Base-by-base conservation (phyloP, 2,888 invertebrate species). In the Agriopis aurantiaria region DNA sequence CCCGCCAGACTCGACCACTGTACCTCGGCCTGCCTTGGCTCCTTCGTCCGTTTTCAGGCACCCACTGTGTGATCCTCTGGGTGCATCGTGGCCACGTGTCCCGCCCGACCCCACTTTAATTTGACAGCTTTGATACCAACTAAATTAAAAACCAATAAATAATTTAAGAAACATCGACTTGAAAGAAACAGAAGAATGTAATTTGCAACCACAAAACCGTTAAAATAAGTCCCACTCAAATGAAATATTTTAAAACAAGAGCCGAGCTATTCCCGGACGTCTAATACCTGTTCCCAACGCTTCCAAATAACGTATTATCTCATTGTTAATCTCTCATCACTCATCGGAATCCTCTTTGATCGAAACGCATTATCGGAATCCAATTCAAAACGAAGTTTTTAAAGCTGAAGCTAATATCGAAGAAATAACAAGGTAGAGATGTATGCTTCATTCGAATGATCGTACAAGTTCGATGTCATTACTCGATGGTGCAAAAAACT, bases 261-360 rank as follows among this genome's bases (percentile, higher is more conserved):
- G 11, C 14, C 43, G 51, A 41, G 51, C 23, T 61, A 61, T 52
- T 43, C 43, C 51, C 12, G 23, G 23, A 33, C 33, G 33, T 3
- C 3, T 43, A 43, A 41, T 61, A 52, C n/a, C 43, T 17, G 12
- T 52, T 52, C 23, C 51, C 14, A 17, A 23, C 17, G 46, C 23
- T 8, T 41, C 7, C 14, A 9, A 61, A 60, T 49, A 40, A 40
- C 40, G 33, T 49, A 46, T 46, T 60, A 60, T 14, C 8, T 61
- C 51, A 61, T 61, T 61, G 51, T 52, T 51, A 52, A 52, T 61
- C 41, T 14, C 17, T 51, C 51, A 61, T 41, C 64, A 64, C 48
- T 61, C 56, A 49, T 41, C 10, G 23, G 48, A 69, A 64, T 64
- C 64, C 59, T 45, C 68, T 69, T 69, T 69, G 68, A 69, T 69